Conservation (phyloP, 2,888 invertebrate species). For the Phania funesta region DNA sequence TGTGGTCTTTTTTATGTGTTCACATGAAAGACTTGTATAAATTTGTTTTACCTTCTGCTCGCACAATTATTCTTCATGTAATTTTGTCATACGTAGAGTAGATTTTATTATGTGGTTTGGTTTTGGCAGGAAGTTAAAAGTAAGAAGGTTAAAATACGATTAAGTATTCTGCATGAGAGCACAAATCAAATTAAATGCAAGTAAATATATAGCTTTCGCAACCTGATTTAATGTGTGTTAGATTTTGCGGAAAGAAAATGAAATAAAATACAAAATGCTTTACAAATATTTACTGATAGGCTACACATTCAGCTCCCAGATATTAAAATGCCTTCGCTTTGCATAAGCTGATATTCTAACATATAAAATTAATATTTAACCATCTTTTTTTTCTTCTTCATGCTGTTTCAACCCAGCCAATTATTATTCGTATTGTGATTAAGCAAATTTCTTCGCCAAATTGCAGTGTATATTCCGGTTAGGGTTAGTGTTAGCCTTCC, state of each 20-base stretch:
- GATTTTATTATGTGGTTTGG: neutral
- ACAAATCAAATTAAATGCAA: constrained; percentile 52
- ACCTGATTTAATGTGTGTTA: constrained; percentile 21
- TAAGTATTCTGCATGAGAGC: constrained; percentile 52
- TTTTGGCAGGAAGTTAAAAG: neutral
- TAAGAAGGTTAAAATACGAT: constrained; percentile 40
- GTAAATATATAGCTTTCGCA: constrained; percentile 38
- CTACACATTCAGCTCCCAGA: neutral
- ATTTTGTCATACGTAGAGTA: neutral
- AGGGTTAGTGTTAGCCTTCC: too few species aligned
- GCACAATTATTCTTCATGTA: neutral
- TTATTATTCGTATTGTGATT: too few species aligned
- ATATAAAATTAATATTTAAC: too few species aligned
- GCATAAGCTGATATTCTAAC: too few species aligned
- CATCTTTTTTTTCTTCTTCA: too few species aligned
- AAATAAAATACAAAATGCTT: neutral
- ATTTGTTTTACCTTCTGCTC: neutral
- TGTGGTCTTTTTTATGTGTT: too few species aligned
- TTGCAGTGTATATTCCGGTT: too few species aligned
- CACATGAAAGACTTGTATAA: too few species aligned
- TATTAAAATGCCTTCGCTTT: too few species aligned
- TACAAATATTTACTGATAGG: neutral
- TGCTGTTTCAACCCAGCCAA: too few species aligned
- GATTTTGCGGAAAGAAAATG: neutral
- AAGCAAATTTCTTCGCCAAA: too few species aligned